Evolutionary conservation across 2,113 vertebrate genomes (phyloP).

Genomic region (Panurus biarmicus): DNA sequence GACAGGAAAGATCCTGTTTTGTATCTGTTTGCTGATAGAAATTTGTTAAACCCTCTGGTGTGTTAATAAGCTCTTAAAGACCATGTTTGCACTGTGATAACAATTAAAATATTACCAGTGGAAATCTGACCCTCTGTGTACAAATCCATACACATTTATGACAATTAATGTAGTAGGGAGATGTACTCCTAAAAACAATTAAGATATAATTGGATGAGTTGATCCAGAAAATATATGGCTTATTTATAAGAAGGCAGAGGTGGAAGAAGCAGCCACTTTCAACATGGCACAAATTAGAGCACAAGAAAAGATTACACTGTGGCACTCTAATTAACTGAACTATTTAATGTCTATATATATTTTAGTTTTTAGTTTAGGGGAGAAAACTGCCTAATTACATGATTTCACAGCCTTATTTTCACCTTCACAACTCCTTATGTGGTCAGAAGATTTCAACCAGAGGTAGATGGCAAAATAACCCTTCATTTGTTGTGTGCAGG

Average conservation of each 20-base stretch:
- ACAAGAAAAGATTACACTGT: not conserved
- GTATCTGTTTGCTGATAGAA: not conserved
- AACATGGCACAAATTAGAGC: not conserved
- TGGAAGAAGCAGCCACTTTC: not conserved
- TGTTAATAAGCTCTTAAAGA: not conserved
- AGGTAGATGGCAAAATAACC: not conserved
- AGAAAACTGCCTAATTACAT: not conserved
- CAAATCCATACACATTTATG: slow-evolving; percentile 9
- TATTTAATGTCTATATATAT: not conserved
- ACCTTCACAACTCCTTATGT: not conserved
- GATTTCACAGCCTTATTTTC: not conserved
- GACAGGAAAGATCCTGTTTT: not conserved
- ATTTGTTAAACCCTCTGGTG: not conserved
- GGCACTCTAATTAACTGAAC: not conserved
- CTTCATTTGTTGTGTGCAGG: accelerated
- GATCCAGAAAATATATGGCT: slow-evolving; percentile 57
- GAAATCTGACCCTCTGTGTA: not conserved
- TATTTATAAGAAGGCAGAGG: slow-evolving; percentile 37
- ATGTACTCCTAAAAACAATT: slow-evolving; percentile 58
- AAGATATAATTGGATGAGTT: slow-evolving; percentile 52
- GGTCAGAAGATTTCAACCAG: not conserved
- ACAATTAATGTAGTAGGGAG: slow-evolving; percentile 44
- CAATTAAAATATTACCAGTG: not conserved
- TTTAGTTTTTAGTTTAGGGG: not conserved
- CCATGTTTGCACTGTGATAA: not conserved